A percentile compares a stretch with the other conserved stretches of the same genome.
These are phyloP conservation scores for Stichopus horrens DNA, from an alignment of 53 echinoderm and acorn worm species.

Conservation along the genomic window DNA sequence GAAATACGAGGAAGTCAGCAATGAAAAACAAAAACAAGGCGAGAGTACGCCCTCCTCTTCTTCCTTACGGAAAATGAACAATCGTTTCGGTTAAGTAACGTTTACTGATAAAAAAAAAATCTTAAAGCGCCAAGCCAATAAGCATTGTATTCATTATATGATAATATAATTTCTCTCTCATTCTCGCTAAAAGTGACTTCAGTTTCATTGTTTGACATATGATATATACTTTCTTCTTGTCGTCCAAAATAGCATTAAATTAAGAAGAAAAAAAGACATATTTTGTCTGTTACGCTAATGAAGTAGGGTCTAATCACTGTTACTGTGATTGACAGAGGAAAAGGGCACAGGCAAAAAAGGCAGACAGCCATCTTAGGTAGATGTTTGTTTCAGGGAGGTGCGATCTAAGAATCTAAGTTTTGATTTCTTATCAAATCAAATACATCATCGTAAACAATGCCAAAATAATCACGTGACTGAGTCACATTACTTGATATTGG, in stretches of 20 bases:
- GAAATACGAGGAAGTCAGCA: conserved; percentile 26
- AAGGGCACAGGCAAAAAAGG: no score
- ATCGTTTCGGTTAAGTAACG: neutral
- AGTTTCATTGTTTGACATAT: neutral
- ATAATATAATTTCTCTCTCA: neutral
- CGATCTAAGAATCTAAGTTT: no score
- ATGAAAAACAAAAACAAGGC: conserved; percentile 25
- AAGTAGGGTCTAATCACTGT: no score
- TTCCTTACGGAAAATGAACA: conserved; percentile 45
- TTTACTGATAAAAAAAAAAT: neutral
- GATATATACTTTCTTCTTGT: neutral
- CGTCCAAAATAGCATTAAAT: neutral
- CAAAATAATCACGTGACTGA: no score
- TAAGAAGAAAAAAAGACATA: no score
- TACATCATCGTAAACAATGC: no score
- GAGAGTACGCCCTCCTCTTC: conserved; percentile 12
- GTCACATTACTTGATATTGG: no score
- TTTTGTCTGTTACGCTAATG: no score
- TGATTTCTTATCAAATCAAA: no score
- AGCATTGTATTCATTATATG: conserved; percentile 25
- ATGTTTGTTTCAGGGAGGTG: no score
- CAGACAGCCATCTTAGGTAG: no score
- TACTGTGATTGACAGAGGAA: no score
- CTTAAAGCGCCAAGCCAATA: neutral
- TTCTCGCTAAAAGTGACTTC: neutral